These are phyloP conservation scores for Sardina pilchardus DNA, from an alignment of 2,113 vertebrate species.

Conservation along the genomic window DNA sequence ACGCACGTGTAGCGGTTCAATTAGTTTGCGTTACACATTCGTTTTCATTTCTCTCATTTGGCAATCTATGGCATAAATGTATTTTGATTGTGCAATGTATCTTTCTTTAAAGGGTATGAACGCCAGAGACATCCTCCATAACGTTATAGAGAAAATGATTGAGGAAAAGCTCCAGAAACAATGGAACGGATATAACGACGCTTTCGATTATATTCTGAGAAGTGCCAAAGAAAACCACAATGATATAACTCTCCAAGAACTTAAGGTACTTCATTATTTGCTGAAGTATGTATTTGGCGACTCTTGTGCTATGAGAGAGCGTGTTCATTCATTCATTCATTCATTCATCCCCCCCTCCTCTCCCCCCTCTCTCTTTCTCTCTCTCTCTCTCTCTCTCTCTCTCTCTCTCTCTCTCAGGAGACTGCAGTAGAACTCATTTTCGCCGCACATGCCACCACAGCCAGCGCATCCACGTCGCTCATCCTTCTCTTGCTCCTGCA, in stretches of 20 bases:
- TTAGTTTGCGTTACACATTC: too few relatives aligned
- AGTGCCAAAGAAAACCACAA: constrained; percentile 83
- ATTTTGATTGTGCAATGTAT: background rate
- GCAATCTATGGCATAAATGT: background rate
- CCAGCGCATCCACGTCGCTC: constrained; percentile 93
- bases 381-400: background rate
- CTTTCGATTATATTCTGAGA: constrained; percentile 86
- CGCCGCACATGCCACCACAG: constrained; percentile 95
- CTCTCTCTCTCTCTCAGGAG: constrained; percentile 72
- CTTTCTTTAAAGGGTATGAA: constrained; percentile 83
- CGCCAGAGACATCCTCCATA: constrained; percentile 86
- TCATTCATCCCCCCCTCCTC: too few relatives aligned
- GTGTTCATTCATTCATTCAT: too few relatives aligned
- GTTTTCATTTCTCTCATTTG: background rate
- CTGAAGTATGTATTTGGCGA: background rate
- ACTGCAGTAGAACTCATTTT: constrained; percentile 94
- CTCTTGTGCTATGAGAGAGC: background rate
- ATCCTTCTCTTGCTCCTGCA: constrained; percentile 87
- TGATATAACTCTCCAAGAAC: constrained; percentile 84
- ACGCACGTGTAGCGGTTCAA: background rate
- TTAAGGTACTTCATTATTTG: constrained; percentile 80
- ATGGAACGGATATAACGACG: constrained; percentile 73
- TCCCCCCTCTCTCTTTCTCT: background rate
- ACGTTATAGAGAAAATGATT: constrained; percentile 89
- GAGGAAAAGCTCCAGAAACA: constrained; percentile 80